Evolutionary conservation across 2,797 vertebrate species (phyloP).

Genomic region (Vultur gryphus): DNA sequence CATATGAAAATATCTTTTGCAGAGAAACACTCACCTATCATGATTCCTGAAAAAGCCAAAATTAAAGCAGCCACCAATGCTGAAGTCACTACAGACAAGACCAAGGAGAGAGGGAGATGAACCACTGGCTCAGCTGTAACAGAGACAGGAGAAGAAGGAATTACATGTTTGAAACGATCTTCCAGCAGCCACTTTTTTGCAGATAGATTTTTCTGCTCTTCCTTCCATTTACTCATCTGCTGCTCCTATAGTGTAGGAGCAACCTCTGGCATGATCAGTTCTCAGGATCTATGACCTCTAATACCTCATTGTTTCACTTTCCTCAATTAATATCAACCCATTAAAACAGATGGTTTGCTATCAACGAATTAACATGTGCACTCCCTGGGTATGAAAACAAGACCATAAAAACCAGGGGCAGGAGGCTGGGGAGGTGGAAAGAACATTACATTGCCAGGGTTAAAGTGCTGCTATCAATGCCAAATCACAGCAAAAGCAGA

Average conservation of each 20-base stretch:
- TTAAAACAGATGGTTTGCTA: conserved; percentile 47
- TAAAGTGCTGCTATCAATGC: conserved; percentile 29
- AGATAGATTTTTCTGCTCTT: neutral
- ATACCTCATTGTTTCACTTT: conserved; percentile 5
- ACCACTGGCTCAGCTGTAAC: conserved; percentile 73
- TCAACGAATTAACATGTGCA: conserved; percentile 20
- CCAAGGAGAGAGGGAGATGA: conserved; percentile 83
- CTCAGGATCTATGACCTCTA: neutral
- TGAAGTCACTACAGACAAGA: conserved; percentile 92
- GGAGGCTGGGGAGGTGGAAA: neutral
- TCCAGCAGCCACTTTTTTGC: neutral
- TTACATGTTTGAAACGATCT: neutral
- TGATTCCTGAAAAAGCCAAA: conserved; percentile 93
- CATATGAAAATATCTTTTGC: neutral
- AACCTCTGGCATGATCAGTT: neutral
- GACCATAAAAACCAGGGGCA: neutral
- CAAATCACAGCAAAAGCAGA: conserved; percentile 18
- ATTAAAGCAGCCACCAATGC: conserved; percentile 93
- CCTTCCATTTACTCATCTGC: neutral
- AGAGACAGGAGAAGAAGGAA: neutral
- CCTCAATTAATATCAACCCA: conserved; percentile 19
- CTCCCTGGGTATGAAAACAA: conserved; percentile 15
- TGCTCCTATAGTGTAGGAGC: neutral
- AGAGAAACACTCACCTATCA: conserved; percentile 89
- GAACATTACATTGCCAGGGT: neutral